Percentiles rank a stretch among this genome's conserved stretches.
phyloP scores from a whole-genome alignment of 1,140 invertebrate genomes.

The Neotoxoptera formosana region DNA sequence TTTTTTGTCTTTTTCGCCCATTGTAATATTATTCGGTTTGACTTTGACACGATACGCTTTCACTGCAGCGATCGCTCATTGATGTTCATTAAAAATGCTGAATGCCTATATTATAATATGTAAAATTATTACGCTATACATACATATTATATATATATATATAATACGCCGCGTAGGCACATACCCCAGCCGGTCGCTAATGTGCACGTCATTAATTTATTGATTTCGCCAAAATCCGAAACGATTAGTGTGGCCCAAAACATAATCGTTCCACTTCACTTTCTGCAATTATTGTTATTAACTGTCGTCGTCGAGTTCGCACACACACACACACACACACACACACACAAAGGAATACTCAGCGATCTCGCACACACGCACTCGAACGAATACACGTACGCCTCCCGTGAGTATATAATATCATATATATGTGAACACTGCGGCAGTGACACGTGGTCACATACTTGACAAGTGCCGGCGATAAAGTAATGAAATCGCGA shows the following conservation, averaged over 20 bases:
- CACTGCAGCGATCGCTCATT: constrained; percentile 28
- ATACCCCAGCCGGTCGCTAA: constrained; percentile 19
- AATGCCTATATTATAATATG: constrained; percentile 16
- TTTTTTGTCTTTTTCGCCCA: constrained; percentile 30
- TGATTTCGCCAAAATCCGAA: constrained; percentile 52
- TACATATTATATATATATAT: too few relatives aligned
- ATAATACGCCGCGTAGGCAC: too few relatives aligned
- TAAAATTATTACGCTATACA: background rate
- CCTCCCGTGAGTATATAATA: background rate
- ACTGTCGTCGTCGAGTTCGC: background rate
- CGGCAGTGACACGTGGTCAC: background rate
- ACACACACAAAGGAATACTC: background rate
- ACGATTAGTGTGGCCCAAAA: constrained; percentile 36
- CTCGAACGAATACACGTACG: background rate
- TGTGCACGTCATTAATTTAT: constrained; percentile 54
- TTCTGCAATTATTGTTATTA: constrained; percentile 34
- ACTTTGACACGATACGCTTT: constrained; percentile 58
- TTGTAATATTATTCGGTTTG: constrained; percentile 41
- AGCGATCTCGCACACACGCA: background rate
- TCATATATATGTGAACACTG: background rate
- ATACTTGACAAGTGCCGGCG: background rate
- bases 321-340: background rate
- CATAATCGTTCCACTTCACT: constrained; percentile 44
- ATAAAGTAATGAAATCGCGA: too few relatives aligned
- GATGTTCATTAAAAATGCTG: constrained; percentile 39